A percentile compares a stretch with the other conserved stretches of the same genome.
phyloP scores from a whole-genome alignment of 2,888 invertebrate species.

The Mactromeris polynyma region DNA sequence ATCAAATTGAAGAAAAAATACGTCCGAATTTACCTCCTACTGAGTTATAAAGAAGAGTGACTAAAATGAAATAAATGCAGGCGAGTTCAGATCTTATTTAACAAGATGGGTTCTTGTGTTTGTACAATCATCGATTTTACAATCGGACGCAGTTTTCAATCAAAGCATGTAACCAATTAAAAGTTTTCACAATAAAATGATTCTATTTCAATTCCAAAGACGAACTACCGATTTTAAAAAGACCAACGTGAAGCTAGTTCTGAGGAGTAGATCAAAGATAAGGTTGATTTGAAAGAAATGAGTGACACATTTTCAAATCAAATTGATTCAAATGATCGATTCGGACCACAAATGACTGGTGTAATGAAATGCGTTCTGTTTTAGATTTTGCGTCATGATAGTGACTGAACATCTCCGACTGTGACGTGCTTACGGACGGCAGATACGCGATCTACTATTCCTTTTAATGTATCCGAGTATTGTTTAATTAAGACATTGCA shows the following conservation, averaged over 20 bases:
- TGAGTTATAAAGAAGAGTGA: too few species aligned
- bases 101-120: background rate
- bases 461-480: background rate
- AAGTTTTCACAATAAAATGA: conserved; percentile 8
- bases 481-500: background rate
- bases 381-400: background rate
- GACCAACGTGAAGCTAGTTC: background rate
- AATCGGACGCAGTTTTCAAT: background rate
- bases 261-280: background rate
- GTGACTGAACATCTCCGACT: background rate
- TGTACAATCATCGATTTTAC: background rate
- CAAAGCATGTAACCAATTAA: background rate
- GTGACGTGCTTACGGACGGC: background rate
- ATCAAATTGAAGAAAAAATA: too few species aligned
- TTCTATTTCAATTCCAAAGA: conserved; percentile 2
- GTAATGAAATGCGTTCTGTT: background rate
- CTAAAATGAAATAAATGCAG: background rate
- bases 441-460: background rate
- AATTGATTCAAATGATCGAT: background rate
- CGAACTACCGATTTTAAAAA: background rate
- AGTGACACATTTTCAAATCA: conserved; percentile 8
- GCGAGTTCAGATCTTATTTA: background rate
- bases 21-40: too few species aligned
- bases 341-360: background rate
- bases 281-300: background rate